Evolutionary conservation across 2,797 vertebrate species (phyloP).

Genomic region (Bryconaethiops microstoma): DNA sequence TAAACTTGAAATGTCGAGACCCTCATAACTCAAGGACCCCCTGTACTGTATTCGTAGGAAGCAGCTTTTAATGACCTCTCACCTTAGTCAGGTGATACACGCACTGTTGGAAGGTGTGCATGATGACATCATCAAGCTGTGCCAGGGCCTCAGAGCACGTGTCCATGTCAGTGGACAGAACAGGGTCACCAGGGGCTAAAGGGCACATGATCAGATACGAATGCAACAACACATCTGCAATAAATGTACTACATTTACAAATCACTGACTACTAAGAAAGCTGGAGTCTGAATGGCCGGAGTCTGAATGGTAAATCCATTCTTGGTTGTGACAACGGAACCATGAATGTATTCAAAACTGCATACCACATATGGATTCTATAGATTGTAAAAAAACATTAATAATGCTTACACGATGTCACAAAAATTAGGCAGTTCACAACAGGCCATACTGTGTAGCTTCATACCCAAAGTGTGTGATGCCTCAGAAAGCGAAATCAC

Average conservation of each 20-base stretch:
- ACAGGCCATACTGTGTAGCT: constrained; percentile 7
- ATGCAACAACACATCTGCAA: not conserved
- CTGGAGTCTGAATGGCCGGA: not conserved
- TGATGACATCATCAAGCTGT: constrained; percentile 92
- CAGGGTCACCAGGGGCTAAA: constrained; percentile 81
- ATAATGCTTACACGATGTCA: not conserved
- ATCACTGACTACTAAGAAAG: not conserved
- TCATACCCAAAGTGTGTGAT: not conserved
- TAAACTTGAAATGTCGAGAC: too few relatives aligned
- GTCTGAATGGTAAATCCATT: not conserved
- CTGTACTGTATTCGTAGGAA: not conserved
- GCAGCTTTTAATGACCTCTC: constrained; percentile 3
- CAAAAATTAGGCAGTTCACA: not conserved
- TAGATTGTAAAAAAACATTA: not conserved
- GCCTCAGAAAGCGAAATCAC: constrained; percentile 8
- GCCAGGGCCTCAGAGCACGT: constrained; percentile 90
- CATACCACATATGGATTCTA: not conserved
- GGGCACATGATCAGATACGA: not conserved
- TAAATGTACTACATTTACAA: not conserved
- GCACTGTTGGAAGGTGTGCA: constrained; percentile 96
- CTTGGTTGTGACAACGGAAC: not conserved
- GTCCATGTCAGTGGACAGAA: constrained; percentile 89
- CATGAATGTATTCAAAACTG: too few relatives aligned
- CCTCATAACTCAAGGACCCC: too few relatives aligned
- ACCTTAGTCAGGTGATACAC: constrained; percentile 97